These are phyloP conservation scores for Sitta europaea DNA, from an alignment of 2,113 vertebrate genomes.

Conservation along the genomic window DNA sequence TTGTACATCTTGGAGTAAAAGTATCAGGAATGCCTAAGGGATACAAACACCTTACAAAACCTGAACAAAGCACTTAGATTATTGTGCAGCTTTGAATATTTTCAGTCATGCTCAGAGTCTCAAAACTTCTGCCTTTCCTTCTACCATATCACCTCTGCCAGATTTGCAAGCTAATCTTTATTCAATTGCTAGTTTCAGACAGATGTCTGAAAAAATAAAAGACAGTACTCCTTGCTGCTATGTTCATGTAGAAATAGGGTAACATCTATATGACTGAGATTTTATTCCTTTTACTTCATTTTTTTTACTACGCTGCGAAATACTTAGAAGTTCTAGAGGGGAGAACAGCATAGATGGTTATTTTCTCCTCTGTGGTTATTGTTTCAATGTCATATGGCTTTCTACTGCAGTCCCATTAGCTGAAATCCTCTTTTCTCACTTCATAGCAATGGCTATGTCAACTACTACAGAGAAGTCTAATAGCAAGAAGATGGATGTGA, in stretches of 20 bases:
- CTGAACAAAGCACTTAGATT: not conserved
- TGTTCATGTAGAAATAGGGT: not conserved
- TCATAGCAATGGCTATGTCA: not conserved
- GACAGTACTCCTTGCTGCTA: not conserved
- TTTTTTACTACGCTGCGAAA: not conserved
- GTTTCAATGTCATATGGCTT: not conserved
- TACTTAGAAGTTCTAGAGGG: not conserved
- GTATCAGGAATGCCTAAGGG: not conserved
- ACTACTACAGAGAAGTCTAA: not conserved
- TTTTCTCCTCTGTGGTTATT: not conserved
- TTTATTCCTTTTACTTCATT: not conserved
- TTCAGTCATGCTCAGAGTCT: not conserved
- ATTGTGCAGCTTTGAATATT: not conserved
- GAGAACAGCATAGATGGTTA: not conserved
- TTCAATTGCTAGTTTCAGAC: not conserved
- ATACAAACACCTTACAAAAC: rapidly evolving
- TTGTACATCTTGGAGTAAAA: not conserved
- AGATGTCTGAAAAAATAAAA: not conserved
- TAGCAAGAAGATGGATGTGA: not conserved
- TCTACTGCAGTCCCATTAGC: not conserved
- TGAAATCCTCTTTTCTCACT: not conserved
- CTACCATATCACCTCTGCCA: not conserved
- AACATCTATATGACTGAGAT: not conserved
- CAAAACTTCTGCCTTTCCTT: not conserved
- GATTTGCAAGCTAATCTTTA: not conserved